Evolutionary conservation across 2,113 vertebrate species (phyloP), one percentile per base, ranked within the genome.

Genomic region (Charina bottae): DNA sequence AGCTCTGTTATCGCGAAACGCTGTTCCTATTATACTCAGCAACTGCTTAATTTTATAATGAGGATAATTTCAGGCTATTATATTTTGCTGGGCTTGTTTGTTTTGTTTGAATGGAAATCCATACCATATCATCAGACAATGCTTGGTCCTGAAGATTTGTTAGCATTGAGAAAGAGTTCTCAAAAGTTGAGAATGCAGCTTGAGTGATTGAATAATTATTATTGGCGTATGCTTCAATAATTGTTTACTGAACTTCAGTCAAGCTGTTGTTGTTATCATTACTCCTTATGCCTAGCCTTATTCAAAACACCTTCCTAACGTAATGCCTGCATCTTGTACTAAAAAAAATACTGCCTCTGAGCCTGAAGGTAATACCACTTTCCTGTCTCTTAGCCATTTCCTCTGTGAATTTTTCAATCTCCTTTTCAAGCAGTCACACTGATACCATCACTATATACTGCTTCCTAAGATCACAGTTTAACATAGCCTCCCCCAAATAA

Each of bases 1-100:
- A 92, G 89, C 86, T 87, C 0, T 55, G 49, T 49, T 90, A 83
- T 72, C 62, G 26, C 46, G 72, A n/a, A 68, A 89, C 90, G 33
- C 55, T 93, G 83, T 87, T 83, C 37, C n/a, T 28, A 28, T 21
- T 62, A 42, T 64, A 87, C 21, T 53, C 26, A 33, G 0, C 2
- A 56, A n/a, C n/a, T 87, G 19, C 23, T 78, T 83, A 49, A 60
- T 23, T 88, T n/a, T 88, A 24, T 58, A 33, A 91, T 2, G 0
- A 55, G 89, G 89, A 55, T 8, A 87, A 53, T 2, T 1, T 78
- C 56, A 85, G 28, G 53, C 19, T 26, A 37, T 83, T 60, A 24
- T 26, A 9, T 92, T 59, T 62, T 83, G 3, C 3, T 26, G n/a
- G 53, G 15, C n/a, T n/a, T 83, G 37, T 24, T 68, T 68, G 60